phyloP scores from a whole-genome alignment of 1,140 invertebrate genomes.

The Whitmania pigra region DNA sequence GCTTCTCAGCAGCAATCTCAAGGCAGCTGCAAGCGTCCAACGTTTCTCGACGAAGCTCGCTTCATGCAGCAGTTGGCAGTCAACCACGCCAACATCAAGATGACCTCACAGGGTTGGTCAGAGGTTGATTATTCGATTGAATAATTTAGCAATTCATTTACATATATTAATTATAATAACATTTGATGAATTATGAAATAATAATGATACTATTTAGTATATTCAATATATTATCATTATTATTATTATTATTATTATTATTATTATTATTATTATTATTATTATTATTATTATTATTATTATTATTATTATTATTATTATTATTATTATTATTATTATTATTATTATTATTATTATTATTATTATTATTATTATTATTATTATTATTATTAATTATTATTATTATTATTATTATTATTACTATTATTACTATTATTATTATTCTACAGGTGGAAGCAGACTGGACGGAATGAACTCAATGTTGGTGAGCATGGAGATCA shows the following conservation, averaged over 20 bases:
- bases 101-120: background rate
- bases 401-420: background rate
- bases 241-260: too few species aligned
- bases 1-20: background rate
- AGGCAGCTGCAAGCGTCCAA: background rate
- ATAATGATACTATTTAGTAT: too few species aligned
- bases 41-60: background rate
- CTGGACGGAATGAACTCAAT: conserved; percentile 68
- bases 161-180: too few species aligned
- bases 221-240: too few species aligned
- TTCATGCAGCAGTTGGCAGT: conserved; percentile 8
- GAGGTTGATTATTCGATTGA: too few species aligned
- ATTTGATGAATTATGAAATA: too few species aligned
- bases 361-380: background rate
- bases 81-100: conserved; percentile 10
- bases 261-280: too few species aligned
- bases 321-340: background rate
- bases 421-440: background rate
- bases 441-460: conserved; percentile 44
- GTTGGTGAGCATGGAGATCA: conserved; percentile 87
- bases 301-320: too few species aligned
- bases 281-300: too few species aligned
- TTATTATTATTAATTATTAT: background rate
- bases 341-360: conserved; percentile 14
- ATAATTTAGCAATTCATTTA: too few species aligned